Conservation (phyloP, 2,113 vertebrate genomes). For the Amblyopsis rosae region DNA sequence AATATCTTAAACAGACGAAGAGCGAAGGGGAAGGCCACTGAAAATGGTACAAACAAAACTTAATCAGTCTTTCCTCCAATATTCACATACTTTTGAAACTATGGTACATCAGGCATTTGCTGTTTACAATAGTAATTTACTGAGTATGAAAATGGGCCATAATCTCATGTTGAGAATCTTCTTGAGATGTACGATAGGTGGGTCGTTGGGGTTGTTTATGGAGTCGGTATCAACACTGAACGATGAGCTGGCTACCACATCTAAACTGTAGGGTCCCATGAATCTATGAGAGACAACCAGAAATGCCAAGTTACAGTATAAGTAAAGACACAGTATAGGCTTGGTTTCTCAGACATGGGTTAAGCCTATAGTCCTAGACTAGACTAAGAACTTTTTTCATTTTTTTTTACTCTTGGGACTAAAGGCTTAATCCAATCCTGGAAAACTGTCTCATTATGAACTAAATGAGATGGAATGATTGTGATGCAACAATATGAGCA, state of each 20-base stretch:
- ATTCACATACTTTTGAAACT: background rate
- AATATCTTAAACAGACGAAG: slow-evolving; percentile 15
- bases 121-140: slow-evolving; percentile 27
- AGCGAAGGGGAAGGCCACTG: slow-evolving; percentile 50
- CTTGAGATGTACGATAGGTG: slow-evolving; percentile 71
- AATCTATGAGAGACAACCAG: slow-evolving; percentile 60
- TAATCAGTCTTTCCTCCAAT: background rate
- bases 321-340: background rate
- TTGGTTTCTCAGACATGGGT: no score
- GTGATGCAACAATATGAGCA: no score
- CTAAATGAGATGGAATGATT: no score
- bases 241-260: slow-evolving; percentile 78
- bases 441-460: no score
- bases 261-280: slow-evolving; percentile 82
- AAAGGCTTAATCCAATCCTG: background rate
- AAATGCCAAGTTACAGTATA: background rate
- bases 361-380: no score
- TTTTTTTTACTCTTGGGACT: no score
- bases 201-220: slow-evolving; percentile 80
- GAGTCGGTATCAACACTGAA: slow-evolving; percentile 83
- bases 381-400: no score
- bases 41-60: slow-evolving; percentile 10
- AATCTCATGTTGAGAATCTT: slow-evolving; percentile 68
- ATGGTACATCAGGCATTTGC: background rate
- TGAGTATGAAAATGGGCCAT: slow-evolving; percentile 6